Percentiles rank a stretch among this genome's conserved stretches.
Evolutionary conservation across 2,888 invertebrate species (phyloP).

Genomic region (Selenia dentaria): DNA sequence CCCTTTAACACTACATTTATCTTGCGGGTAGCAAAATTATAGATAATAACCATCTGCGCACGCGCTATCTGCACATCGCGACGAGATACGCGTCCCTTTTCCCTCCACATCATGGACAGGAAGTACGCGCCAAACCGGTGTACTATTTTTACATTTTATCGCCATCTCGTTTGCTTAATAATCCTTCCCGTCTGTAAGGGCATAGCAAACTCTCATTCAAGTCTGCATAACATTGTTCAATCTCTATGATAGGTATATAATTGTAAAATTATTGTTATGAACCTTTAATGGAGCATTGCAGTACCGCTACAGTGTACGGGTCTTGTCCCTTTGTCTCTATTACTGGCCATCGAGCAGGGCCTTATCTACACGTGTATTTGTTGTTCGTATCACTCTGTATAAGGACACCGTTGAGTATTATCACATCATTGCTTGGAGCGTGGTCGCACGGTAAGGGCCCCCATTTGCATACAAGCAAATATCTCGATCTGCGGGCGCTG

Average conservation of each 20-base stretch:
- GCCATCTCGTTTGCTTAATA: constrained; percentile 56
- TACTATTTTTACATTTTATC: constrained; percentile 55
- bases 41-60: constrained; percentile 48
- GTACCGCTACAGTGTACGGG: constrained; percentile 44
- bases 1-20: constrained; percentile 52
- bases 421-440: constrained; percentile 72
- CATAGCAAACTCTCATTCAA: constrained; percentile 43
- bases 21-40: constrained; percentile 50
- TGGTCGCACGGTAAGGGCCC: constrained; percentile 75
- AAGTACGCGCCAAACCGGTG: constrained; percentile 61
- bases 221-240: constrained; percentile 35
- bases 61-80: constrained; percentile 45
- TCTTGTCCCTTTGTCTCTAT: constrained; percentile 77
- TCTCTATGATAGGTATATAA: constrained; percentile 42
- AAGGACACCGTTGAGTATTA: constrained; percentile 75
- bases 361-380: constrained; percentile 79
- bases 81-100: constrained; percentile 44
- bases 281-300: constrained; percentile 38
- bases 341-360: constrained; percentile 61
- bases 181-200: constrained; percentile 52
- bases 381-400: constrained; percentile 72
- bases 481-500: constrained; percentile 73
- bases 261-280: constrained; percentile 49
- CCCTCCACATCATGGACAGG: constrained; percentile 47
- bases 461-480: constrained; percentile 82